phyloP scores from a whole-genome alignment of 2,113 vertebrate species.

The Chionis minor region DNA sequence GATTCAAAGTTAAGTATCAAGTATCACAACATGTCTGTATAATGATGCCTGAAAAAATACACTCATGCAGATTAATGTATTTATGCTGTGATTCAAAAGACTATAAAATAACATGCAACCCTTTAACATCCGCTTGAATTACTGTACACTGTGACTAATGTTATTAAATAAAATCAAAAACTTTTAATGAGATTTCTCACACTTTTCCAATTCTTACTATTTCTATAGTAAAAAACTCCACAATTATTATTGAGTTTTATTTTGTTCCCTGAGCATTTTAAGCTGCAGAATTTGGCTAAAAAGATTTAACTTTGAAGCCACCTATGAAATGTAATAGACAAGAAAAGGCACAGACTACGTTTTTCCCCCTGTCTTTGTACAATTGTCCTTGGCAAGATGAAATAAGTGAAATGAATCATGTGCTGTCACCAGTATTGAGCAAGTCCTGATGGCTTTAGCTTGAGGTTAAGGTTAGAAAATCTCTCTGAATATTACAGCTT shows the following conservation, averaged over 20 bases:
- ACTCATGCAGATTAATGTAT: neutral
- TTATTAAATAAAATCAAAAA: neutral
- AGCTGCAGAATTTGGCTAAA: neutral
- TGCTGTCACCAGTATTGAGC: slow-evolving; percentile 20
- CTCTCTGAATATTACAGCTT: slow-evolving; percentile 18
- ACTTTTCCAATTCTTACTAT: neutral
- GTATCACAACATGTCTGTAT: neutral
- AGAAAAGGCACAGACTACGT: neutral
- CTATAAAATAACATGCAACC: neutral
- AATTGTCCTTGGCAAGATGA: slow-evolving; percentile 24
- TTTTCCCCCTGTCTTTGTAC: neutral
- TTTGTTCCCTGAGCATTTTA: neutral
- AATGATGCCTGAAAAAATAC: neutral
- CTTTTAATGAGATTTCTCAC: neutral
- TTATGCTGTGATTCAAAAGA: neutral
- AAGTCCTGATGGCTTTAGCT: slow-evolving; percentile 33
- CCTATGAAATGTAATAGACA: neutral
- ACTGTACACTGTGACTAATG: neutral
- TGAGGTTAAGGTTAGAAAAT: slow-evolving; percentile 49
- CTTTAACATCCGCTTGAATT: neutral
- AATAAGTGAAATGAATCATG: slow-evolving; percentile 51
- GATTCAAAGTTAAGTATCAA: neutral
- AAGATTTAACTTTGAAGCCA: neutral
- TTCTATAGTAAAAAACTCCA: neutral
- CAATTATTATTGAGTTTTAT: neutral